These are phyloP conservation scores for Hemibagrus wyckioides DNA, from an alignment of 2,113 vertebrate genomes.

Conservation along the genomic window DNA sequence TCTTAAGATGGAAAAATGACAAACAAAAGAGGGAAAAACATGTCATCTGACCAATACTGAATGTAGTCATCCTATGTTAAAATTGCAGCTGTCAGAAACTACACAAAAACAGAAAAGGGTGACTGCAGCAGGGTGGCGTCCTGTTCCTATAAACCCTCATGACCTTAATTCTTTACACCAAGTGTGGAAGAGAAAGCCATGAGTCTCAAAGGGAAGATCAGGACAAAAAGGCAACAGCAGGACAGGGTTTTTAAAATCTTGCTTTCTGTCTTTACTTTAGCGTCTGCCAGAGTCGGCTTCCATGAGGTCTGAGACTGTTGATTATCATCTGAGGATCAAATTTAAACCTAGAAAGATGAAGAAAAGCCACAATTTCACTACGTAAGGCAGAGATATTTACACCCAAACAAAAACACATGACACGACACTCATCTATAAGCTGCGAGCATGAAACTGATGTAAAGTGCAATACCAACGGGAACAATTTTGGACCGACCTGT, in stretches of 20 bases:
- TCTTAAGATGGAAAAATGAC: background rate
- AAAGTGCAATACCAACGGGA: background rate
- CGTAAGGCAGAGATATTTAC: background rate
- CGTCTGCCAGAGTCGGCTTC: conserved; percentile 55
- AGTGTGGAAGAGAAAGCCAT: background rate
- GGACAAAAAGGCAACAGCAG: conserved; percentile 59
- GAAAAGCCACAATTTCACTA: background rate
- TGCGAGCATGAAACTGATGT: background rate
- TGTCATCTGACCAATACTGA: background rate
- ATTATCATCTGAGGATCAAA: conserved; percentile 76
- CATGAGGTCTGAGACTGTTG: conserved; percentile 52
- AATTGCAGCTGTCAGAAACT: background rate
- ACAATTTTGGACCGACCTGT: background rate
- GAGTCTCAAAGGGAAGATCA: conserved; percentile 33
- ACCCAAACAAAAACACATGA: background rate
- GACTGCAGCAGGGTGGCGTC: background rate
- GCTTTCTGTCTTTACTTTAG: conserved; percentile 58
- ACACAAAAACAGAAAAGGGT: background rate
- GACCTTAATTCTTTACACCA: background rate
- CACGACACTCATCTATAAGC: background rate
- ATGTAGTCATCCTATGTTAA: background rate
- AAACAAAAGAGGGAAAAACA: background rate
- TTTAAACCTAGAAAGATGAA: conserved; percentile 63
- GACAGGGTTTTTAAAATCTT: conserved; percentile 29
- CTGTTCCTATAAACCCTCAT: background rate